A percentile compares a stretch with the other conserved stretches of the same genome.
These are phyloP conservation scores for Colossoma macropomum DNA, from an alignment of 2,113 vertebrate species.

Conservation along the genomic window DNA sequence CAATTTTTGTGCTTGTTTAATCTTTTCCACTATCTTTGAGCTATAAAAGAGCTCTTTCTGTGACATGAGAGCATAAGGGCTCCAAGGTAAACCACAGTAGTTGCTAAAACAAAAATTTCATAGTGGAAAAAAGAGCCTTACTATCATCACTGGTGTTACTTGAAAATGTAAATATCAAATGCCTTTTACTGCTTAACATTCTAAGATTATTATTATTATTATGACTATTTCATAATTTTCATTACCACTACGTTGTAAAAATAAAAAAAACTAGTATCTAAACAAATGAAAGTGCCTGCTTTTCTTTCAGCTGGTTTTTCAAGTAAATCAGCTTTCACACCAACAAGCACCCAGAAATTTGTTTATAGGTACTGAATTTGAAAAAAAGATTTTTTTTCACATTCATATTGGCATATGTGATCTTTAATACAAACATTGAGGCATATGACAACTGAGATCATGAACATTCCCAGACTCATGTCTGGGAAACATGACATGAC, in stretches of 20 bases:
- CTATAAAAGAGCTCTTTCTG: conserved; percentile 7
- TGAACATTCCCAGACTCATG: no score
- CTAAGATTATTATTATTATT: conserved; percentile 1
- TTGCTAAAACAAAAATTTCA: conserved; percentile 35
- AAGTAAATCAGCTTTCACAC: neutral
- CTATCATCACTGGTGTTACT: conserved; percentile 73
- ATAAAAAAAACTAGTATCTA: conserved; percentile 75
- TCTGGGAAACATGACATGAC: no score
- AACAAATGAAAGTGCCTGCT: neutral
- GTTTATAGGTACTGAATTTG: no score
- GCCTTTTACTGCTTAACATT: conserved; percentile 26
- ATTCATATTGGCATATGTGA: no score
- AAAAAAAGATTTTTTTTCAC: no score
- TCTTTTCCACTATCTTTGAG: conserved; percentile 15
- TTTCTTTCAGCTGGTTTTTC: neutral
- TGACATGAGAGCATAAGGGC: neutral
- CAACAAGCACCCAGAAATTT: neutral
- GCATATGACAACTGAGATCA: no score
- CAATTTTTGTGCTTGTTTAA: neutral
- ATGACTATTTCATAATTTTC: conserved; percentile 50
- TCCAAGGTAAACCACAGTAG: conserved; percentile 14
- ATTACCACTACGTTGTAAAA: conserved; percentile 38
- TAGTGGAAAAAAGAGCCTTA: conserved; percentile 49
- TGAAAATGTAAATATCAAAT: conserved; percentile 67
- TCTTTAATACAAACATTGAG: no score